These are phyloP conservation scores for Lasioglossum malachurum DNA, from an alignment of 2,888 invertebrate species.

Conservation along the genomic window DNA sequence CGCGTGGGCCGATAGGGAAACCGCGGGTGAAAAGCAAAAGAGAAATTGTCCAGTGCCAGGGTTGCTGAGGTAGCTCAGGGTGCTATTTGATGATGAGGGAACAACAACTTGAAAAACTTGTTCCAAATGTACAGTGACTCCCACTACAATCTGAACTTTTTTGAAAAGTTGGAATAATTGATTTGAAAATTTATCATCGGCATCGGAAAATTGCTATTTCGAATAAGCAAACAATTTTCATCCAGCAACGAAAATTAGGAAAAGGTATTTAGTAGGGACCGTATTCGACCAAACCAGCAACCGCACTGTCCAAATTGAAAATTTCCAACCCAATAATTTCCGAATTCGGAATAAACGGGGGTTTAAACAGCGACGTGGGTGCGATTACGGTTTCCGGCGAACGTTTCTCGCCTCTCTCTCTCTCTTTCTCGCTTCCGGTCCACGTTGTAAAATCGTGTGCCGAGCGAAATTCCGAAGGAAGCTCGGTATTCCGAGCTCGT, in stretches of 20 bases:
- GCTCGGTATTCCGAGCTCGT: conserved; percentile 38
- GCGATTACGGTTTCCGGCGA: conserved; percentile 5
- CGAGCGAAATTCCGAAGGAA: conserved; percentile 30
- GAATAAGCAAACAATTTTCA: too few species aligned
- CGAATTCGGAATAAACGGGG: not conserved
- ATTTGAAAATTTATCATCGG: too few species aligned
- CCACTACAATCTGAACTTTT: too few species aligned
- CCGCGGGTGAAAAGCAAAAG: not conserved
- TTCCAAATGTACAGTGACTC: not conserved
- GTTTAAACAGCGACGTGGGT: not conserved
- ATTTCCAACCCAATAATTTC: not conserved
- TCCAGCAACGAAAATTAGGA: not conserved
- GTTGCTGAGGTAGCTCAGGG: not conserved
- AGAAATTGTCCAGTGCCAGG: not conserved
- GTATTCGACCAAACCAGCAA: not conserved
- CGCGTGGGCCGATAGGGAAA: conserved; percentile 30
- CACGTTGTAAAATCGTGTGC: conserved; percentile 22
- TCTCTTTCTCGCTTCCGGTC: not conserved
- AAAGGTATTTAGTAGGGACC: not conserved
- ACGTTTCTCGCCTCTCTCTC: not conserved
- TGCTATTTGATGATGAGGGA: not conserved
- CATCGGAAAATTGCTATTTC: too few species aligned
- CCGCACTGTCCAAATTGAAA: not conserved
- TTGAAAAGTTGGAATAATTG: too few species aligned
- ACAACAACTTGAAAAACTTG: not conserved